phyloP scores from a whole-genome alignment of 2,797 vertebrate species.

The Cryptoprocta ferox region DNA sequence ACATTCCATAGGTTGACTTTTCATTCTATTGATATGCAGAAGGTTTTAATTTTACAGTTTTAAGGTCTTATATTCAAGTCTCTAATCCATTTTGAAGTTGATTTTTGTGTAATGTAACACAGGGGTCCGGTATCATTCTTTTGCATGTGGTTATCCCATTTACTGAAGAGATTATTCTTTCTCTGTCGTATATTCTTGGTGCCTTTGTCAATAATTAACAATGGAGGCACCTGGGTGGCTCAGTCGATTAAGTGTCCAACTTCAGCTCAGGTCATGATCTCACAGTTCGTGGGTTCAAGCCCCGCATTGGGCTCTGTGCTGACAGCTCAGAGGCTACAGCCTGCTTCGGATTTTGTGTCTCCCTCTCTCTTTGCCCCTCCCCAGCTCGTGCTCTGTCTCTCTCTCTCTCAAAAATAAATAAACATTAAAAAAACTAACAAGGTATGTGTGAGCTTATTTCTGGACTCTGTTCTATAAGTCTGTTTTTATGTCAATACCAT shows the following conservation, averaged over 20 bases:
- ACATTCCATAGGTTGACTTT: not conserved
- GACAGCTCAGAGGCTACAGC: no score
- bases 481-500: not conserved
- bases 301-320: no score
- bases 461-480: not conserved
- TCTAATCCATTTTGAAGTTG: not conserved
- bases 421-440: not conserved
- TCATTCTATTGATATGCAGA: not conserved
- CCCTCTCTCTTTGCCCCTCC: no score
- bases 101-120: not conserved
- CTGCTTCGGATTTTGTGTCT: no score
- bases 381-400: no score
- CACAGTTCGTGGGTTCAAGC: no score
- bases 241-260: no score
- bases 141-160: not conserved
- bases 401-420: no score
- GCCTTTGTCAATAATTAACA: not conserved
- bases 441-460: not conserved
- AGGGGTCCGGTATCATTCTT: not conserved
- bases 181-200: not conserved
- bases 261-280: no score
- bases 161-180: not conserved
- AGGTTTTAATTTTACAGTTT: not conserved
- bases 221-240: no score
- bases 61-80: not conserved